Evolutionary conservation across 2,797 vertebrate species (phyloP).

Genomic region (Spatula clypeata): DNA sequence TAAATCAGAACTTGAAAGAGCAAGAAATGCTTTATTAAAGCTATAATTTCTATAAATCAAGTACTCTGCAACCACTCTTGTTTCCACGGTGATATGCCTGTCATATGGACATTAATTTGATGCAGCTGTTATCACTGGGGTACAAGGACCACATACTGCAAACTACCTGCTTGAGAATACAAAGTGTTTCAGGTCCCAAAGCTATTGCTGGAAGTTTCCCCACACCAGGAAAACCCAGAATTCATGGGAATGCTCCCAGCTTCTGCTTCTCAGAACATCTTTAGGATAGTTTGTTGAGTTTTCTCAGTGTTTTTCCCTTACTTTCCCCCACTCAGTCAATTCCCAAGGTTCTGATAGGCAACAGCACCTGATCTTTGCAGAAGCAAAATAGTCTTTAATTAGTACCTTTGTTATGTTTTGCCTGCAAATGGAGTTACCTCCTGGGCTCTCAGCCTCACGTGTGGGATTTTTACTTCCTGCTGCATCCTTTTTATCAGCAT

Average conservation of each 20-base stretch:
- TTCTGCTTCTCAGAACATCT: background rate
- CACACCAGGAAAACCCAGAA: background rate
- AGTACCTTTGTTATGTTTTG: background rate
- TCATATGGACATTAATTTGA: background rate
- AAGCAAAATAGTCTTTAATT: background rate
- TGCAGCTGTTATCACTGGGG: background rate
- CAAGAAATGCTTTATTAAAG: conserved; percentile 51
- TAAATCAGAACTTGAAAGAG: conserved; percentile 50
- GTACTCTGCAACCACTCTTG: background rate
- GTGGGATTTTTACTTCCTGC: background rate
- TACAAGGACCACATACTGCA: background rate
- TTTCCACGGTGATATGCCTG: conserved; percentile 10
- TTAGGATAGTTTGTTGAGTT: background rate
- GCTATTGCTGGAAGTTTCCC: background rate
- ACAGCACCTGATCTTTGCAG: background rate
- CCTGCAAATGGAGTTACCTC: background rate
- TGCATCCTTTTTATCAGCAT: background rate
- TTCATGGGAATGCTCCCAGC: background rate
- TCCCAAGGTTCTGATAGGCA: background rate
- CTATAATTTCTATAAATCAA: conserved; percentile 52
- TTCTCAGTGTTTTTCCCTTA: background rate
- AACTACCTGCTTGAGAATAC: background rate
- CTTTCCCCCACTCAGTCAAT: background rate
- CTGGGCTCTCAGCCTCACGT: accelerated
- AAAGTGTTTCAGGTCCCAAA: background rate